Evolutionary conservation across 2,113 vertebrate genomes (phyloP), one percentile per base, ranked within the genome.

Genomic region (Equus quagga): DNA sequence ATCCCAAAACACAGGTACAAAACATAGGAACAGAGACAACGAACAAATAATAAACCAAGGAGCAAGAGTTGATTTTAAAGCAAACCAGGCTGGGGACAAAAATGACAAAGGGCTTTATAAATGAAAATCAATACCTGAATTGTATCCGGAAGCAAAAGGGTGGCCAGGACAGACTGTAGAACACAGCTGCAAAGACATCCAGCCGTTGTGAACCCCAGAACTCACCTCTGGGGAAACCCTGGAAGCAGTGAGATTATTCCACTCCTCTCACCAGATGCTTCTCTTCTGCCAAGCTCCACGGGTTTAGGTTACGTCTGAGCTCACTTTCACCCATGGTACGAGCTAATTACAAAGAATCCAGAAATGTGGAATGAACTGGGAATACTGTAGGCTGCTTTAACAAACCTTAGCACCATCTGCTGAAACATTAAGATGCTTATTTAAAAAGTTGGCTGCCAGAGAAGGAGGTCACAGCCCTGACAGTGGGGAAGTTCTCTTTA

Each of bases 341-440:
- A 95, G 78, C 97, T 97, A 96, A 96, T 96, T 92, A 98, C 96
- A 94, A 97, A 94, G 89, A 93, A 97, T 72, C 44, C 73, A 96
- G 93, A 96, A 97, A 96, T 81, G 46, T 96, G 79, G 79, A 75
- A 96, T 28, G 69, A 95, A 89, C 60, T 92, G 91, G 91, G 86
- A 97, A 96, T 97, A 95, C 2, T 46, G 72, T 44, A 86, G 85
- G 89, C 86, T 96, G 93, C 89, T 93, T 67, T 80, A 89, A 89
- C 91, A 97, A 98, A 97, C 65, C 96, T 95, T 75, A 83, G 82
- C 86, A 98, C 98, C 97, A 98, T 98, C 97, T 97, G 97, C 96
- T 97, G 60, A 97, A 97, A 97, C 97, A 97, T 85, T 94, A 97
- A 97, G 96, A 97, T 58, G 95, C 85, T 76, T 96, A 82, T 91